These are phyloP conservation scores for Lasioglossum vierecki DNA, from an alignment of 2,888 invertebrate species.

Conservation along the genomic window DNA sequence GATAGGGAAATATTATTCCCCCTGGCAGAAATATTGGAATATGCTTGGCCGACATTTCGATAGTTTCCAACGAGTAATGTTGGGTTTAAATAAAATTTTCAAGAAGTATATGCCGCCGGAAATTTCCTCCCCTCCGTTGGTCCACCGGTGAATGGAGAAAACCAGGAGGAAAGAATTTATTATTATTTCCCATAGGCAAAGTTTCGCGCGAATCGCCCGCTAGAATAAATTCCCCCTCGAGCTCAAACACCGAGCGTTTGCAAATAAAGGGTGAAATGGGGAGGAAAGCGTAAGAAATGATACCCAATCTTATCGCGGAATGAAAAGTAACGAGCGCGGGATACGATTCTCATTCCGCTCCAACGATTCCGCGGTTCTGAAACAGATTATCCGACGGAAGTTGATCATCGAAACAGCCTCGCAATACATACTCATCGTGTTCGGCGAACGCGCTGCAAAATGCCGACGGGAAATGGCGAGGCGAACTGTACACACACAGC, in stretches of 20 bases:
- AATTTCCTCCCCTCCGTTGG: background rate
- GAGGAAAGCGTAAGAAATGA: slow-evolving; percentile 26
- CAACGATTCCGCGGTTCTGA: background rate
- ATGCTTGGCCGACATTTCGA: background rate
- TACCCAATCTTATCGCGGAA: slow-evolving; percentile 23
- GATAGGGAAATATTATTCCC: background rate
- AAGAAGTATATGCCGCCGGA: background rate
- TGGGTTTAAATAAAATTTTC: background rate
- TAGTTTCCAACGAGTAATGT: background rate
- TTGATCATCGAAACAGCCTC: background rate
- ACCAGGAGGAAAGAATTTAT: slow-evolving; percentile 16
- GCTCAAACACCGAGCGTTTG: slow-evolving; percentile 20
- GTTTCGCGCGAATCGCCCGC: background rate
- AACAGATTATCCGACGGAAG: background rate
- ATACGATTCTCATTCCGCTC: background rate
- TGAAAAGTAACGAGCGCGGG: slow-evolving; percentile 14
- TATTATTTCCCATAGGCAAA: slow-evolving; percentile 30
- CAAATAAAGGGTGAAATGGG: slow-evolving; percentile 30
- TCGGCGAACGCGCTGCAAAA: background rate
- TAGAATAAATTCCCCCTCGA: slow-evolving; percentile 18
- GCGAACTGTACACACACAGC: background rate
- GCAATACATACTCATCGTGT: background rate
- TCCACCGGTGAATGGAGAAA: slow-evolving; percentile 1
- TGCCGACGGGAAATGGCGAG: background rate
- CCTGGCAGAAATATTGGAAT: background rate